Conservation (phyloP, 2,888 invertebrate genomes). For the Aphrophora alni region DNA sequence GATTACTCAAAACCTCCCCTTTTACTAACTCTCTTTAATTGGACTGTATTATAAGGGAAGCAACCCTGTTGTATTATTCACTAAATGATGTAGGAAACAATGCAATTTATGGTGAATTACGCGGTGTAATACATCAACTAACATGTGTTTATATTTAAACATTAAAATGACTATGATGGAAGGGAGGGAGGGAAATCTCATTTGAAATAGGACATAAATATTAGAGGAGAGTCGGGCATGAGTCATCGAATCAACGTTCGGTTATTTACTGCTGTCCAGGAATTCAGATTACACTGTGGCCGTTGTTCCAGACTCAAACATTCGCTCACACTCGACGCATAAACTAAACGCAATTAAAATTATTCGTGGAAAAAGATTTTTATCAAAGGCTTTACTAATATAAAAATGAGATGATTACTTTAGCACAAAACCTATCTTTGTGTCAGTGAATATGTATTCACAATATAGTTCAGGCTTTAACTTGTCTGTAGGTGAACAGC, state of each 20-base stretch:
- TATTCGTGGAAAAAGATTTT: not conserved
- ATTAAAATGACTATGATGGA: not conserved
- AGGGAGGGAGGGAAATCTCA: not conserved
- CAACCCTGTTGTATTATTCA: not conserved
- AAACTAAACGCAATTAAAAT: not conserved
- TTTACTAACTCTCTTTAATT: not conserved
- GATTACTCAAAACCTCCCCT: not conserved
- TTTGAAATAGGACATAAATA: constrained; percentile 9
- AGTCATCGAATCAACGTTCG: not conserved
- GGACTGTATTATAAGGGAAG: not conserved
- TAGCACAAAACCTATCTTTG: not conserved
- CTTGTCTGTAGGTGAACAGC: no score
- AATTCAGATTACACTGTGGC: not conserved
- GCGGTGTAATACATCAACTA: constrained; percentile 2
- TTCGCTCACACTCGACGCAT: not conserved
- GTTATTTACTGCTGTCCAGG: not conserved
- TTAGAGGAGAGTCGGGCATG: constrained; percentile 1
- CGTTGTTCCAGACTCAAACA: not conserved
- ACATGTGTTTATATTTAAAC: constrained; percentile 9
- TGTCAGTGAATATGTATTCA: no score
- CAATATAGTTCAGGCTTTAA: no score
- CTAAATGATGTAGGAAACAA: not conserved
- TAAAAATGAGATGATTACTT: not conserved
- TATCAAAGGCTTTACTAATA: not conserved
- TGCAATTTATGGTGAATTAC: not conserved